Percentiles rank a stretch among this genome's conserved stretches.
phyloP scores from a whole-genome alignment of 2,797 vertebrate species.

The Siniperca obscura region DNA sequence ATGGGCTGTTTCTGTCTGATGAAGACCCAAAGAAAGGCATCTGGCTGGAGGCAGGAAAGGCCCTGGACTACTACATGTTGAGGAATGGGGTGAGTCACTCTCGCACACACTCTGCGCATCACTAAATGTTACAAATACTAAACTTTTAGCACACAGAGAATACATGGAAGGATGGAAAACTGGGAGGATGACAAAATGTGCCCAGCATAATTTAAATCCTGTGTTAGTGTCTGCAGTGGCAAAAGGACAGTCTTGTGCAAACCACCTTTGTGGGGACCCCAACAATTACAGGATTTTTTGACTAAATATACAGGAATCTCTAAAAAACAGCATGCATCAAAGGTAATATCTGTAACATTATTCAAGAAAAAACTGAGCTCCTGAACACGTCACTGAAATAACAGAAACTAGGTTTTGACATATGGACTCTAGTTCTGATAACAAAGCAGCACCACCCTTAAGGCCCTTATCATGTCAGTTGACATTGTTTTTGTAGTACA shows the following conservation, averaged over 20 bases:
- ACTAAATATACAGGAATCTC: neutral
- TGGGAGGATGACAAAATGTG: neutral
- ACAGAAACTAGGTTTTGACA: no score
- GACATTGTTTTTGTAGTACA: no score
- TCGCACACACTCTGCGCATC: neutral
- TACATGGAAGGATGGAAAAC: neutral
- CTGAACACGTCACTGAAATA: no score
- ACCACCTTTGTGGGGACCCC: neutral
- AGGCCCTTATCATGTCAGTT: no score
- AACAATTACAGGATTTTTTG: neutral
- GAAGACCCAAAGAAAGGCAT: constrained; percentile 99
- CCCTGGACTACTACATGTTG: constrained; percentile 99
- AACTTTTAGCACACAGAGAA: neutral
- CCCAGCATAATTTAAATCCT: neutral
- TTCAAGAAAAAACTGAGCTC: neutral
- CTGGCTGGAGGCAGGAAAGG: constrained; percentile 97
- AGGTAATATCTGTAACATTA: neutral
- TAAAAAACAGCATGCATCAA: neutral
- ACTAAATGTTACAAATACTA: neutral
- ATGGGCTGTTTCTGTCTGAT: constrained; percentile 96
- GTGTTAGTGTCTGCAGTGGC: neutral
- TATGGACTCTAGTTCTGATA: neutral
- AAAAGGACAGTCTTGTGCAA: no score
- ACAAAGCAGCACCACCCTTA: neutral
- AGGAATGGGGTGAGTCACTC: constrained; percentile 92